phyloP scores from a whole-genome alignment of 2,888 invertebrate species.

The Augochlorella aurata region DNA sequence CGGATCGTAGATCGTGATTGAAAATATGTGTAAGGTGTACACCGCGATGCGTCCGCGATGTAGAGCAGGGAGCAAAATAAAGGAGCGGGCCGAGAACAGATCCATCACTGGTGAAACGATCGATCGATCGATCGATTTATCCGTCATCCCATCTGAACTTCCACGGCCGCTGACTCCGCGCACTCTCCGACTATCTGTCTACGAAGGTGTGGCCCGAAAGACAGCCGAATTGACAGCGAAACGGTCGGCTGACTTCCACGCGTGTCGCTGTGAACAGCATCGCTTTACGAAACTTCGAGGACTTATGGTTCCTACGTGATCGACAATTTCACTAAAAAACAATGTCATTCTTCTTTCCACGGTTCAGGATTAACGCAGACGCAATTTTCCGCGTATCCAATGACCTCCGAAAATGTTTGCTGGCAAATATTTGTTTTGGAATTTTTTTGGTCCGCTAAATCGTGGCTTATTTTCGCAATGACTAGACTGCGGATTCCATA shows the following conservation, averaged over 20 bases:
- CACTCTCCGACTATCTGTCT: conserved; percentile 49
- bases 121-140: conserved; percentile 72
- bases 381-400: too few species aligned
- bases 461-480: too few species aligned
- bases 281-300: not conserved
- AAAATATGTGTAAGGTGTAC: conserved; percentile 60
- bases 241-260: conserved; percentile 41
- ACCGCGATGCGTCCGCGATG: conserved; percentile 10
- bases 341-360: not conserved
- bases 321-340: not conserved
- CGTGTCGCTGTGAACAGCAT: conserved; percentile 22
- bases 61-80: conserved; percentile 49
- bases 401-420: too few species aligned
- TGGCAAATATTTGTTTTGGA: too few species aligned
- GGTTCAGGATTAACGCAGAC: not conserved
- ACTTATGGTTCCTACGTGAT: not conserved
- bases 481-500: too few species aligned
- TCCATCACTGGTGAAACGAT: conserved; percentile 73
- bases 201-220: conserved; percentile 65
- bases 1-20: conserved; percentile 56
- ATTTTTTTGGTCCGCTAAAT: too few species aligned
- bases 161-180: conserved; percentile 53
- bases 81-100: conserved; percentile 68
- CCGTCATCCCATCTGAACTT: conserved; percentile 72
- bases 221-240: conserved; percentile 62